Evolutionary conservation across 64 coral and sea anemone genomes (phyloP).

Genomic region (Actinia tenebrosa): DNA sequence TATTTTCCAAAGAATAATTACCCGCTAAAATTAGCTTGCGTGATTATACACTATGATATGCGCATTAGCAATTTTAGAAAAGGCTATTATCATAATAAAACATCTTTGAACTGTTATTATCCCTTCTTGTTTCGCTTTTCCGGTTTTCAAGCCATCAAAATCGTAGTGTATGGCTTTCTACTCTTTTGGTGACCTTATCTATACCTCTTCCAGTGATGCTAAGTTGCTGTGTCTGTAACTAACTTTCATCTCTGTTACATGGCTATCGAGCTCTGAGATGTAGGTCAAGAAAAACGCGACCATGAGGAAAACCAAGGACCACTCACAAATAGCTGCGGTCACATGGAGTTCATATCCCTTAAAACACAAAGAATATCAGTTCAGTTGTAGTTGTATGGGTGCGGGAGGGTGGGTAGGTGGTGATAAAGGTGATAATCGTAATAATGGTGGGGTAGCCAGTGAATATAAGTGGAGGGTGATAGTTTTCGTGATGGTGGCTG

Average conservation of each 20-base stretch:
- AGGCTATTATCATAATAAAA: too few species aligned
- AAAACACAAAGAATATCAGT: not conserved
- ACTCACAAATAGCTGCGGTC: not conserved
- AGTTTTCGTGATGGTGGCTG: not conserved
- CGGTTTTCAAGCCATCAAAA: too few species aligned
- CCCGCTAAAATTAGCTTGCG: too few species aligned
- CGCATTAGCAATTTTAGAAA: too few species aligned
- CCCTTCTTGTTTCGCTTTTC: too few species aligned
- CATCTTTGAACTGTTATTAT: too few species aligned
- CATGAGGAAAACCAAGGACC: not conserved
- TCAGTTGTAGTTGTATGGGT: not conserved
- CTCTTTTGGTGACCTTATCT: not conserved
- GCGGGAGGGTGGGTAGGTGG: not conserved
- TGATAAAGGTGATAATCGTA: not conserved
- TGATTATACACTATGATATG: too few species aligned
- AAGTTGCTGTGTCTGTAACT: not conserved
- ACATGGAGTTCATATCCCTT: constrained; percentile 2
- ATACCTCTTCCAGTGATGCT: not conserved
- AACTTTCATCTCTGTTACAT: not conserved
- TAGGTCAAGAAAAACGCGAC: constrained; percentile 9
- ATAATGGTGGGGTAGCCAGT: too few species aligned
- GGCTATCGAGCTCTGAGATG: not conserved
- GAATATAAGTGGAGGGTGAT: not conserved
- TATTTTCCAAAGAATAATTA: too few species aligned
- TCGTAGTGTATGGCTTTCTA: too few species aligned